phyloP scores from a whole-genome alignment of 2,888 invertebrate species.

The Archips xylosteana region DNA sequence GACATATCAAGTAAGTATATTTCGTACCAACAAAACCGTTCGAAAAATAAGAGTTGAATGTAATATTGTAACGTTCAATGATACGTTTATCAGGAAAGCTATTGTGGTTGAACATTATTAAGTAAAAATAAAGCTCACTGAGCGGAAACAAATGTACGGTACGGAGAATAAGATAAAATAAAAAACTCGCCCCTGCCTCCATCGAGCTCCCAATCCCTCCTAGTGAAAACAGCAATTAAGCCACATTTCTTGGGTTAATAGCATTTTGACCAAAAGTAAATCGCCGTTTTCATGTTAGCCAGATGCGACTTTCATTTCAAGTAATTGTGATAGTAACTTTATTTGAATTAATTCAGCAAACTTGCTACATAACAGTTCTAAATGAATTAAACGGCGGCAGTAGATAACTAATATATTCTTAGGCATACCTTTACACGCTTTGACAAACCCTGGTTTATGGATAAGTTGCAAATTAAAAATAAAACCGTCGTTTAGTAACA shows the following conservation, averaged over 20 bases:
- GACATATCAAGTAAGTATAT: background rate
- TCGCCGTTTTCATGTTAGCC: background rate
- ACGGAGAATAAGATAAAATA: slow-evolving; percentile 1
- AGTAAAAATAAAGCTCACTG: slow-evolving; percentile 4
- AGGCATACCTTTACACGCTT: background rate
- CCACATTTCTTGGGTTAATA: background rate
- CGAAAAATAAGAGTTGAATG: background rate
- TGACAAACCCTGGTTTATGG: background rate
- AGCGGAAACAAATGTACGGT: background rate
- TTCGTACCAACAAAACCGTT: slow-evolving; percentile 6
- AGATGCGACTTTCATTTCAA: slow-evolving; percentile 2
- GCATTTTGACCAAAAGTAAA: slow-evolving; percentile 7
- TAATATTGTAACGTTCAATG: background rate
- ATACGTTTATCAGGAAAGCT: slow-evolving; percentile 1
- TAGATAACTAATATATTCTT: background rate
- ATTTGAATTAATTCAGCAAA: background rate
- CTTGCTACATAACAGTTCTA: background rate
- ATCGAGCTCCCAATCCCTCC: background rate
- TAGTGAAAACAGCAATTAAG: slow-evolving; percentile 4
- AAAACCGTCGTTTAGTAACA: background rate
- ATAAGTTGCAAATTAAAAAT: background rate
- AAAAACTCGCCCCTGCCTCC: slow-evolving; percentile 10
- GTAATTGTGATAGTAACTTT: background rate
- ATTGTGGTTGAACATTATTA: background rate
- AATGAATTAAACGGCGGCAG: background rate